A percentile compares a stretch with the other conserved stretches of the same genome.
Conservation (phyloP, 2,888 invertebrate species). For the Ophion costatus region DNA sequence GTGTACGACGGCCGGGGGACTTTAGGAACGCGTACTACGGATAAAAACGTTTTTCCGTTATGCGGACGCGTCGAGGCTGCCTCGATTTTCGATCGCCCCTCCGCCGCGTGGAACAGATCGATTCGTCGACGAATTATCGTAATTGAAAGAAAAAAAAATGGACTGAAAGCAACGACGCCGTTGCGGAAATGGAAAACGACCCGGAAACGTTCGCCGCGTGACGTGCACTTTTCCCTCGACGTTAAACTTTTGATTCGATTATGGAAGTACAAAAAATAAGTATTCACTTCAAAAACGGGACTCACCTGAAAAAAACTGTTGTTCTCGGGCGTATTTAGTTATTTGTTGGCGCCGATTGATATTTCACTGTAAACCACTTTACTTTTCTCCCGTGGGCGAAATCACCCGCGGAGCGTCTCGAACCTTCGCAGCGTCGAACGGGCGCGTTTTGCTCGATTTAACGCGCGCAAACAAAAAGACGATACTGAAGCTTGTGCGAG, state of each 20-base stretch:
- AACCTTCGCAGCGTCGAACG: not conserved
- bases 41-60: not conserved
- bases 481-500: conserved; percentile 3
- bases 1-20: not conserved
- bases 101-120: not conserved
- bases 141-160: not conserved
- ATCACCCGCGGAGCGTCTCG: not conserved
- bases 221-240: too few relatives aligned
- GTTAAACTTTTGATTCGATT: not conserved
- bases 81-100: not conserved
- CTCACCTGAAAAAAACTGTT: conserved; percentile 49
- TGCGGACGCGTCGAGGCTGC: conserved; percentile 5
- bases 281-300: too few relatives aligned
- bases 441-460: not conserved
- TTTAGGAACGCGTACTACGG: not conserved
- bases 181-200: too few relatives aligned
- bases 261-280: too few relatives aligned
- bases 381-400: not conserved
- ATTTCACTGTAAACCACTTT: conserved; percentile 19
- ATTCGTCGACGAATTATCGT: not conserved
- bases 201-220: too few relatives aligned
- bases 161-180: not conserved
- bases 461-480: conserved; percentile 16
- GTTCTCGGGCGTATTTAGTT: conserved; percentile 19
- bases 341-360: not conserved